phyloP scores from a whole-genome alignment of 2,797 vertebrate species.

The Mormyrops attenuatus region DNA sequence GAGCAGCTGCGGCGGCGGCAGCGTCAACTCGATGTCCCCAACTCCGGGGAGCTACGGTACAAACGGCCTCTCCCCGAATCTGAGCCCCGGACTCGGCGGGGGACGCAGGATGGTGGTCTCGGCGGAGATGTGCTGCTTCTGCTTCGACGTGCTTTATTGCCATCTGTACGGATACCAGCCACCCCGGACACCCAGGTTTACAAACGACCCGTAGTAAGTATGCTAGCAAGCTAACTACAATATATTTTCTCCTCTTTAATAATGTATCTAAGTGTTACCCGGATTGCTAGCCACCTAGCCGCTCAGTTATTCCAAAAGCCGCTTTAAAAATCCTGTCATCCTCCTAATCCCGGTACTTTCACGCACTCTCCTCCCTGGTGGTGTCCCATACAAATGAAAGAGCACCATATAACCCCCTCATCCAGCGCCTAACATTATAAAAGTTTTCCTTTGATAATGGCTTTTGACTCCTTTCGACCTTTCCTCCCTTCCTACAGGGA shows the following conservation, averaged over 20 bases:
- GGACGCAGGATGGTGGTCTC: conserved; percentile 95
- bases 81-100: conserved; percentile 73
- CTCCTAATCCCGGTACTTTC: neutral
- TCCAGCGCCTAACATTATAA: neutral
- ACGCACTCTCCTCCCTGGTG: neutral
- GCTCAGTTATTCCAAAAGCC: neutral
- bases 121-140: conserved; percentile 99
- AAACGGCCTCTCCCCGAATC: conserved; percentile 72
- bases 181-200: conserved; percentile 95
- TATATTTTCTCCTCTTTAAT: neutral
- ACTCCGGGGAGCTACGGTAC: conserved; percentile 67
- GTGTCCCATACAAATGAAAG: neutral
- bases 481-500: neutral
- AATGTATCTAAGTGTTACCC: neutral
- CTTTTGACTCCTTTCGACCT: neutral
- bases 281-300: neutral
- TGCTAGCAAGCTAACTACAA: neutral
- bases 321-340: neutral
- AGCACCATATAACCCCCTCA: neutral
- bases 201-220: conserved; percentile 95
- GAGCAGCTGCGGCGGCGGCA: conserved; percentile 65
- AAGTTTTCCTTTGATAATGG: neutral
- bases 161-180: conserved; percentile 98
- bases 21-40: conserved; percentile 70
- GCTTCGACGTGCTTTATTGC: conserved; percentile 98